Conservation (phyloP, 2,797 vertebrate species). For the Diplodus sargus region DNA sequence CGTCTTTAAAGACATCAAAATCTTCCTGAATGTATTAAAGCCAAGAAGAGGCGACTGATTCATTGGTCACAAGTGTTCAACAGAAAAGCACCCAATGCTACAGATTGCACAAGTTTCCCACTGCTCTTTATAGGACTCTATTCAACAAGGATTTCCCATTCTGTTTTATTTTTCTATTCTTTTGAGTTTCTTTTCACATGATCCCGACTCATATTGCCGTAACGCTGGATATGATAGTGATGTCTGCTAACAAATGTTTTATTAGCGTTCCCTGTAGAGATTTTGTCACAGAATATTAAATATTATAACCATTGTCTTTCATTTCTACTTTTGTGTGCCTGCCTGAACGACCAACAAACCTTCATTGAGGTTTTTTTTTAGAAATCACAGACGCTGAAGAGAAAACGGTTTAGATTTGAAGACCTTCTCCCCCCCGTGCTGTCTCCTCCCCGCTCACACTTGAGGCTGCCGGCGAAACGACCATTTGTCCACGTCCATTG, state of each 20-base stretch:
- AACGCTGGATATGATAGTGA: constrained; percentile 83
- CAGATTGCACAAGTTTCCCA: constrained; percentile 70
- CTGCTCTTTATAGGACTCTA: constrained; percentile 46
- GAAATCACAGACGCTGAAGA: neutral
- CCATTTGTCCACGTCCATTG: constrained; percentile 67
- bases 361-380: neutral
- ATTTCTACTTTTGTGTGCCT: constrained; percentile 38
- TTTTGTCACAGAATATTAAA: constrained; percentile 87
- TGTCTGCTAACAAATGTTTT: constrained; percentile 84
- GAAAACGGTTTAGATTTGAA: constrained; percentile 15
- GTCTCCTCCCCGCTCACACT: constrained; percentile 17
- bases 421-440: neutral
- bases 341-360: neutral
- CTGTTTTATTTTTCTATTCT: constrained; percentile 62
- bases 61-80: constrained; percentile 45
- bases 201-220: constrained; percentile 75
- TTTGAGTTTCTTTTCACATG: constrained; percentile 64
- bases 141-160: constrained; percentile 51
- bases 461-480: constrained; percentile 37
- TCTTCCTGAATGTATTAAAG: constrained; percentile 78
- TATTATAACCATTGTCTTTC: constrained; percentile 81
- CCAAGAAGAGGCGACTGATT: constrained; percentile 45
- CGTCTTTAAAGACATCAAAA: constrained; percentile 33
- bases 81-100: constrained; percentile 51
- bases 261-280: constrained; percentile 84